Conservation (phyloP, 2,113 vertebrate genomes). For the Orientallactaga bullata region DNA sequence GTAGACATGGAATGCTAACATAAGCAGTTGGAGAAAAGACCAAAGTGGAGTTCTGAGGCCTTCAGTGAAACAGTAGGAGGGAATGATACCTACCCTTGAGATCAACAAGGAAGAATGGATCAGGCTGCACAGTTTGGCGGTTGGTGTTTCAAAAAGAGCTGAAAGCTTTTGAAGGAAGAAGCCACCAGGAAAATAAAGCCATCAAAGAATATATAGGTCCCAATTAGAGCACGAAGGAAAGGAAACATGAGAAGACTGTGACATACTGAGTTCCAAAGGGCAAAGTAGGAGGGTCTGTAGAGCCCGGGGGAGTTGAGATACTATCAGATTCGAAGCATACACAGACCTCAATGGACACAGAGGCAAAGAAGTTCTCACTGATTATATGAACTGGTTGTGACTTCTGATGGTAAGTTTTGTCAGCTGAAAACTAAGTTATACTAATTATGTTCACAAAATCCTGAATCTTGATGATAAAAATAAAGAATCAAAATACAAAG, state of each 20-base stretch:
- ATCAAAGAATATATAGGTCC: conserved; percentile 69
- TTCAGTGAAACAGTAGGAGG: conserved; percentile 31
- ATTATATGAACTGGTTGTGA: neutral
- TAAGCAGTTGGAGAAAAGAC: neutral
- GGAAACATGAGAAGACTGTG: conserved; percentile 52
- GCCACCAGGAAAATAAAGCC: conserved; percentile 65
- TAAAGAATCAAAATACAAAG: conserved; percentile 23
- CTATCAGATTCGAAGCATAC: conserved; percentile 19
- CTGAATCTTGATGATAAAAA: conserved; percentile 39
- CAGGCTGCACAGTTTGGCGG: conserved; percentile 26
- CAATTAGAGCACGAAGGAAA: conserved; percentile 67
- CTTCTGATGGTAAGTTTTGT: neutral
- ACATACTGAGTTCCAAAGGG: conserved; percentile 53
- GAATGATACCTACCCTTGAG: neutral
- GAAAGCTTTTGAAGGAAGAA: conserved; percentile 69
- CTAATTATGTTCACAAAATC: neutral
- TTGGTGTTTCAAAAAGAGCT: conserved; percentile 52
- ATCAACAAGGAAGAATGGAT: conserved; percentile 53
- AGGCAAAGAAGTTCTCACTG: neutral
- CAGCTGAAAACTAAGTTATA: conserved; percentile 12
- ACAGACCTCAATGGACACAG: neutral
- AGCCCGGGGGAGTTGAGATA: conserved; percentile 11
- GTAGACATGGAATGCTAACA: neutral
- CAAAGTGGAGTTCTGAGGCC: conserved; percentile 37
- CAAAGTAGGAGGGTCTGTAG: conserved; percentile 58